Percentiles rank a stretch among this genome's conserved stretches.
Evolutionary conservation across 2,113 vertebrate genomes (phyloP).

Genomic region (Cyanoramphus novaezelandiae): DNA sequence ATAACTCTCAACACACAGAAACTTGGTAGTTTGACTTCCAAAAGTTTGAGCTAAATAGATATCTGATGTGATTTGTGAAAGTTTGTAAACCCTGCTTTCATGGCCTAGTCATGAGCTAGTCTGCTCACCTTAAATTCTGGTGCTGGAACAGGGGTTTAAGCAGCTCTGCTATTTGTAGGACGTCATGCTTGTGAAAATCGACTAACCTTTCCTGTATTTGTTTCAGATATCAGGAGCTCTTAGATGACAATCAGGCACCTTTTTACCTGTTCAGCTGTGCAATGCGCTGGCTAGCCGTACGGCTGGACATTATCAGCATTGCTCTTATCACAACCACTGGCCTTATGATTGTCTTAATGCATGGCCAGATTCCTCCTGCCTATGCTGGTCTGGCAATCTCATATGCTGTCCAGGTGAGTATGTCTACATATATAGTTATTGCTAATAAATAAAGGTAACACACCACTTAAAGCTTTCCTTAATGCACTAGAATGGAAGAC

Average conservation of each 20-base stretch:
- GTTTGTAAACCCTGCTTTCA: background rate
- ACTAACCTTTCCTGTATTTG: background rate
- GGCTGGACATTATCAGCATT: conserved; percentile 90
- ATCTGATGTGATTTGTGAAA: background rate
- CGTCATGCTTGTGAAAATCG: background rate
- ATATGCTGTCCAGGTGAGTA: conserved; percentile 87
- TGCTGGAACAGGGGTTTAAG: background rate
- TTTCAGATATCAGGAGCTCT: conserved; percentile 86
- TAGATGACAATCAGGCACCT: conserved; percentile 89
- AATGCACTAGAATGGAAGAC: background rate
- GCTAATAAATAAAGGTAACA: background rate
- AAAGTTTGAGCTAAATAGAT: background rate
- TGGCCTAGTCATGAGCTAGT: background rate
- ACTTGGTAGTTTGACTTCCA: background rate
- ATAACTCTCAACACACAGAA: background rate
- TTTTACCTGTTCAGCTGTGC: conserved; percentile 92
- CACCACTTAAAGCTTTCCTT: background rate
- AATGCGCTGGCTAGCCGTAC: conserved; percentile 90
- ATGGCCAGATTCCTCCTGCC: conserved; percentile 87
- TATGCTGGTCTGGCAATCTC: conserved; percentile 91
- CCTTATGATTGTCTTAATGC: conserved; percentile 92
- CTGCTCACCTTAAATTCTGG: background rate
- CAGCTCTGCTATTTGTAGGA: background rate
- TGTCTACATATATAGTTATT: background rate
- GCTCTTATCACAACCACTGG: conserved; percentile 88